Percentiles rank a stretch among this genome's conserved stretches.
Conservation (phyloP, 2,888 invertebrate genomes). For the Theodoxus fluviatilis region DNA sequence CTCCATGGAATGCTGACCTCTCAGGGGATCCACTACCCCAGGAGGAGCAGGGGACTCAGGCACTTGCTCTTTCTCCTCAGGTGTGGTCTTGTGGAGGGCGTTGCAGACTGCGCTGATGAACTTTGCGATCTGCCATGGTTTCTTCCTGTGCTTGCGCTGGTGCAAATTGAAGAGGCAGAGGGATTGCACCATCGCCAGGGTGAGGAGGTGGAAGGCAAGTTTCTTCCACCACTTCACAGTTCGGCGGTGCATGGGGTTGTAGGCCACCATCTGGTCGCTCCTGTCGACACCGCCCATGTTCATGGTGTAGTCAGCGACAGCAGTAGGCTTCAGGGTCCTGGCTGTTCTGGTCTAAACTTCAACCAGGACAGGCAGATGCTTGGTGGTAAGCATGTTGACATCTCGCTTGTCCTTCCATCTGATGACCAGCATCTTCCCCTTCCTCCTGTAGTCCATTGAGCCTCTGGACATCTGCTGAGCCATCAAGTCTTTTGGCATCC, state of each 20-base stretch:
- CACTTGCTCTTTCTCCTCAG: too few relatives aligned
- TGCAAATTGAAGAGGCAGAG: conserved; percentile 13
- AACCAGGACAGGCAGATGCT: background rate
- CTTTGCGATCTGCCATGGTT: too few relatives aligned
- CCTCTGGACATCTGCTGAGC: too few relatives aligned
- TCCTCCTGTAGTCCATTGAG: background rate
- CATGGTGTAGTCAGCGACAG: conserved; percentile 14
- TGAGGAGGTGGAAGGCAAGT: conserved; percentile 22
- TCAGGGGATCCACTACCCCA: too few relatives aligned
- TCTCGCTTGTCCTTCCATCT: conserved; percentile 29
- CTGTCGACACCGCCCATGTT: conserved; percentile 28
- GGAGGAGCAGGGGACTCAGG: too few relatives aligned
- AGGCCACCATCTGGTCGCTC: conserved; percentile 24
- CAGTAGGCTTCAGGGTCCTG: conserved; percentile 18
- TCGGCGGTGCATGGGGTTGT: conserved; percentile 22
- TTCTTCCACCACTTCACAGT: conserved; percentile 32
- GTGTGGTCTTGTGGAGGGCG: too few relatives aligned
- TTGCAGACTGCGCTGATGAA: too few relatives aligned
- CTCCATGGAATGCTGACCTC: too few relatives aligned
- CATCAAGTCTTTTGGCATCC: conserved; percentile 25
- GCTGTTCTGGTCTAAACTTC: background rate
- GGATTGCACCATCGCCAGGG: conserved; percentile 18
- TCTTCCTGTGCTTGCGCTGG: too few relatives aligned
- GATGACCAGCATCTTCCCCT: background rate
- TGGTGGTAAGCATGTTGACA: conserved; percentile 17